Percentiles rank a stretch among this genome's conserved stretches.
These are phyloP conservation scores for Orius insidiosus DNA, from an alignment of 1,140 invertebrate species.

Conservation along the genomic window DNA sequence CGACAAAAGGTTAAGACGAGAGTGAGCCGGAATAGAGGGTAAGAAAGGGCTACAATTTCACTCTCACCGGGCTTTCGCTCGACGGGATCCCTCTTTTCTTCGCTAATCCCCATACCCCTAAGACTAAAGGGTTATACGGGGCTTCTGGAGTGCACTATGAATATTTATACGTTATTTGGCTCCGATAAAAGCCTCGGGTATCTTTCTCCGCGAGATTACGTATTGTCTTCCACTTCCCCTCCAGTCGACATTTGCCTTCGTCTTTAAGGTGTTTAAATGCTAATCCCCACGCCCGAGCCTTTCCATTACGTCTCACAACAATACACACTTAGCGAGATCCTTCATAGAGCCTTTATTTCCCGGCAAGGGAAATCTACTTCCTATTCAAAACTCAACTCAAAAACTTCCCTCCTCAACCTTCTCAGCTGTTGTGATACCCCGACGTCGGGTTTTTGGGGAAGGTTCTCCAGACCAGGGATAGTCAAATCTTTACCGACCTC, in stretches of 20 bases:
- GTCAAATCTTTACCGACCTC: no score
- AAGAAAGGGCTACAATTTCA: neutral
- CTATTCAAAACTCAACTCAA: no score
- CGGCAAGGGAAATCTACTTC: slow-evolving; percentile 1
- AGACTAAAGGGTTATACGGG: slow-evolving; percentile 8
- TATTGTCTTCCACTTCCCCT: slow-evolving; percentile 7
- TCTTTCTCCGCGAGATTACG: slow-evolving; percentile 15
- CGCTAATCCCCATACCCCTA: no score
- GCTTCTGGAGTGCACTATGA: slow-evolving; percentile 11
- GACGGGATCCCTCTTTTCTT: no score
- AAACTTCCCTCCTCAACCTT: no score
- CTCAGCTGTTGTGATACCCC: no score
- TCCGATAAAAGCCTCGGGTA: slow-evolving; percentile 13
- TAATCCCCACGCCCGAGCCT: slow-evolving; percentile 3
- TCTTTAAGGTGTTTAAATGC: slow-evolving; percentile 9
- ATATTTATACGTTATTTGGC: slow-evolving; percentile 15
- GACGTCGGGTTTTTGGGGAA: no score
- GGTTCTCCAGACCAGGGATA: no score
- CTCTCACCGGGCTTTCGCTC: no score
- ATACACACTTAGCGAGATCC: no score
- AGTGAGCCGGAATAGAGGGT: neutral
- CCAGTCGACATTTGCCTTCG: no score
- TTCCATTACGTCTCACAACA: neutral
- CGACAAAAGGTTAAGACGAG: neutral
- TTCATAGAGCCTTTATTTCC: no score